Evolutionary conservation across 2,797 vertebrate species (phyloP).

Genomic region (Oceanodroma leucorhoa): DNA sequence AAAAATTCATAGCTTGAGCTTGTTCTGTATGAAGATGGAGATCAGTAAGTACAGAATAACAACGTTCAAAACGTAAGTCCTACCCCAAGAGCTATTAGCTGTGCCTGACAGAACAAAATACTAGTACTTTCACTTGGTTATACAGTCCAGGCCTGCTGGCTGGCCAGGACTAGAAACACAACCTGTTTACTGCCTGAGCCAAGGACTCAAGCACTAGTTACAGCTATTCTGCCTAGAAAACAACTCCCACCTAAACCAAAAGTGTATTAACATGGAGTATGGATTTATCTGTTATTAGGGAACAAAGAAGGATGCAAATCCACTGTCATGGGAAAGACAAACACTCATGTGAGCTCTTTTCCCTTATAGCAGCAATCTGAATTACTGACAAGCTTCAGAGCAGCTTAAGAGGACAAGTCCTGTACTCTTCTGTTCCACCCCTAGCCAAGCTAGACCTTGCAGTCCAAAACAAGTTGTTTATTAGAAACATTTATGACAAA

Average conservation of each 20-base stretch:
- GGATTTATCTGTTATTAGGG: too few relatives aligned
- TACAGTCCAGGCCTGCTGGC: not conserved
- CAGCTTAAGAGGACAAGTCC: not conserved
- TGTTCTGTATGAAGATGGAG: not conserved
- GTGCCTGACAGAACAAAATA: not conserved
- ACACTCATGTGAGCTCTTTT: rapidly evolving
- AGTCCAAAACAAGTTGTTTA: not conserved
- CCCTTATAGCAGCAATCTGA: not conserved
- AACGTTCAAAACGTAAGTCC: not conserved
- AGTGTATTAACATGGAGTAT: rapidly evolving
- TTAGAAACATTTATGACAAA: not conserved
- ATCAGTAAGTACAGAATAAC: not conserved
- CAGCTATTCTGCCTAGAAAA: not conserved
- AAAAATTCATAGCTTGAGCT: not conserved
- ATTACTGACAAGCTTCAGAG: too few relatives aligned
- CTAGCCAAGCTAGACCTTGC: not conserved
- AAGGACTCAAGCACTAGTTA: not conserved
- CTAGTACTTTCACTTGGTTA: not conserved
- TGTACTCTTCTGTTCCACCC: too few relatives aligned
- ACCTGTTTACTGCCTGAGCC: not conserved
- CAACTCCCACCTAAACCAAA: rapidly evolving
- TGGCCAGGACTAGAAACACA: not conserved
- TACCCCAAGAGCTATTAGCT: not conserved
- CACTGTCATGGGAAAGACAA: not conserved
- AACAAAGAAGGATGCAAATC: not conserved